A percentile compares a stretch with the other conserved stretches of the same genome.
These are phyloP conservation scores for Cyclopterus lumpus DNA, from an alignment of 2,797 vertebrate species.

Conservation along the genomic window DNA sequence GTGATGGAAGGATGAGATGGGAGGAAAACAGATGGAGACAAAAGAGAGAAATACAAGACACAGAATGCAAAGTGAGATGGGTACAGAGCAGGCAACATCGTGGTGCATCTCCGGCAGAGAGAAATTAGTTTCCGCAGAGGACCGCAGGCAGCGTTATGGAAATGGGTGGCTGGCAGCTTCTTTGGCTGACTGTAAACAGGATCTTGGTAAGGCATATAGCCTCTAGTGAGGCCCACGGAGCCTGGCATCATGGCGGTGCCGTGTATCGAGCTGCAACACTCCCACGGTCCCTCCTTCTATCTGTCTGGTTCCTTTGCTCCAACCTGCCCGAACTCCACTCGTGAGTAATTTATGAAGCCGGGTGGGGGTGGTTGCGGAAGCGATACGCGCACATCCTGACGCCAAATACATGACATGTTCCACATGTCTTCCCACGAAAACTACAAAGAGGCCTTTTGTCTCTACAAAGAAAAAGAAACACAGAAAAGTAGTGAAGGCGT, in stretches of 20 bases:
- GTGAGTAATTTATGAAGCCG: slow-evolving; percentile 82
- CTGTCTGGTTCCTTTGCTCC: slow-evolving; percentile 72
- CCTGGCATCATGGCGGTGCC: slow-evolving; percentile 61
- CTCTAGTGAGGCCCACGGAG: slow-evolving; percentile 80
- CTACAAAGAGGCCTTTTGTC: slow-evolving; percentile 84
- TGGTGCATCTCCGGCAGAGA: slow-evolving; percentile 73
- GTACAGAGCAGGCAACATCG: slow-evolving; percentile 64
- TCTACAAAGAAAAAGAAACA: slow-evolving; percentile 71
- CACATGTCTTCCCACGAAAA: slow-evolving; percentile 80
- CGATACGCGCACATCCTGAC: slow-evolving; percentile 78
- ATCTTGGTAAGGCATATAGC: slow-evolving; percentile 89
- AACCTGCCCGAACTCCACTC: slow-evolving; percentile 76
- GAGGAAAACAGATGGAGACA: slow-evolving; percentile 57
- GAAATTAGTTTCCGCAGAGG: slow-evolving; percentile 80
- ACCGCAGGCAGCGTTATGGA: slow-evolving; percentile 83
- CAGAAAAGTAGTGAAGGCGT: slow-evolving; percentile 61
- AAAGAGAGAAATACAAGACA: slow-evolving; percentile 67
- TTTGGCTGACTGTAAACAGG: slow-evolving; percentile 88
- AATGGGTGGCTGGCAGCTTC: slow-evolving; percentile 85
- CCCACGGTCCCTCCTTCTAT: slow-evolving; percentile 71
- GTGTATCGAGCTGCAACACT: slow-evolving; percentile 62
- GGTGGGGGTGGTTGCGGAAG: slow-evolving; percentile 71
- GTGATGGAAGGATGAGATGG: slow-evolving; percentile 52
- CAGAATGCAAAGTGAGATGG: slow-evolving; percentile 72
- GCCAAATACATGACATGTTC: slow-evolving; percentile 82